Evolutionary conservation across 1,140 invertebrate species (phyloP), one percentile per base, ranked within the genome.

Genomic region (Drosophila chauvacae): DNA sequence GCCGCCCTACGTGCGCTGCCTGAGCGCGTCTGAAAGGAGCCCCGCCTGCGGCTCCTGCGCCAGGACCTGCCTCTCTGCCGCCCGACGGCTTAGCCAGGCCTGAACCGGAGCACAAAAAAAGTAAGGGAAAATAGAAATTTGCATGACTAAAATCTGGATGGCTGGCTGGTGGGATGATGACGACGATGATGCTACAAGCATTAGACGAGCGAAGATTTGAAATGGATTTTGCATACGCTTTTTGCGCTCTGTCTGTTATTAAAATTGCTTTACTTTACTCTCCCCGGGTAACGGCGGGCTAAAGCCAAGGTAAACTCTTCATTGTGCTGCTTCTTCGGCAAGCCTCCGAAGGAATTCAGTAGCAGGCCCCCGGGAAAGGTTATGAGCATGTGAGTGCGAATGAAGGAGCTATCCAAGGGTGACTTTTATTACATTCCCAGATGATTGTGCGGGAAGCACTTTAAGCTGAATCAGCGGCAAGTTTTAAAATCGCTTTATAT

Each of bases 161-260:
- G 62, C 41, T 45, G 63, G 44, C 65, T 72, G 68, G 68, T 56
- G 10, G 44, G 42, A 55, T 45, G 74, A 51, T 60, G 41, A 14
- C 41, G 66, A 14, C 51, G 35, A 33, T 62, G 60, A 35, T 60
- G 41, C 59, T 75, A 65, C 62, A 66, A 59, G 57, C 66, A 84
- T 82, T 70, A 84, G 64, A 80, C 78, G 68, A 81, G 83, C 81
- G 66, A 61, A 69, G 83, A 86, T 86, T 82, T 82, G 55, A 68
- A 79, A 86, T 82, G 82, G 83, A 87, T 87, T 86, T 70, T 69
- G 70, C 75, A 82, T 78, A 78, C 65, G 83, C 73, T 81, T 82
- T 78, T 82, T 72, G 51, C 42, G 70, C 71, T 80, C 69, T 81
- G 81, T 85, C 79, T 87, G 82, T 82, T 86, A 86, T 87, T 80